phyloP scores from a whole-genome alignment of 2,113 vertebrate species.

The Andinoacara biseriatus region DNA sequence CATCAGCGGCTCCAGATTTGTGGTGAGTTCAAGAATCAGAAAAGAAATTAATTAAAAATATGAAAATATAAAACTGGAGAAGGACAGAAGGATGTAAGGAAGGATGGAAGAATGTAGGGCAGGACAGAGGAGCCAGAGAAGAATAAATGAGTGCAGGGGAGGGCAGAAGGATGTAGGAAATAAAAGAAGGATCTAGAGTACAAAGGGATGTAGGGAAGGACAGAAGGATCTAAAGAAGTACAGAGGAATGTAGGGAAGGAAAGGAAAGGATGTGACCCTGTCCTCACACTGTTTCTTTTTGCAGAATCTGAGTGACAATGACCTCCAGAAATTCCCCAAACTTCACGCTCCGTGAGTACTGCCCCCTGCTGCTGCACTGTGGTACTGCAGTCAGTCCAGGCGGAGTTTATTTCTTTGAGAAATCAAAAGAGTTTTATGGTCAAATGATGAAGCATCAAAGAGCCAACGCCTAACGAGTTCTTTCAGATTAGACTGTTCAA shows the following conservation, averaged over 20 bases:
- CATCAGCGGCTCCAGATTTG: conserved; percentile 89
- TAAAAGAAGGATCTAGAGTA: no score
- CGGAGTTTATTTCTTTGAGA: background rate
- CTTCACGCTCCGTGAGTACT: conserved; percentile 91
- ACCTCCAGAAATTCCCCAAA: conserved; percentile 94
- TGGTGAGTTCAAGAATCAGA: conserved; percentile 83
- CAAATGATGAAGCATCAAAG: background rate
- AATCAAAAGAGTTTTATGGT: background rate
- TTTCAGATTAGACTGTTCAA: background rate
- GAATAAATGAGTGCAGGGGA: no score
- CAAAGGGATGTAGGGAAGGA: background rate
- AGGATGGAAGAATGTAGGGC: background rate
- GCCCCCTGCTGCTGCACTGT: background rate
- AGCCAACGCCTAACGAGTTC: background rate
- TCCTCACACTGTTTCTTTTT: conserved; percentile 31
- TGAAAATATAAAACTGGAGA: background rate
- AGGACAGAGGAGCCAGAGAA: background rate
- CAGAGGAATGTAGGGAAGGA: background rate
- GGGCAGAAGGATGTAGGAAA: no score
- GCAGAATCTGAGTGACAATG: conserved; percentile 91
- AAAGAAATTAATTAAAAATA: no score
- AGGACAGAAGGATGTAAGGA: background rate
- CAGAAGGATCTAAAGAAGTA: no score
- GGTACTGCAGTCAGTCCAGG: background rate
- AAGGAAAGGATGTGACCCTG: background rate